These are phyloP conservation scores for Aspidiotus destructor DNA, from an alignment of 2,888 invertebrate species.

Conservation along the genomic window DNA sequence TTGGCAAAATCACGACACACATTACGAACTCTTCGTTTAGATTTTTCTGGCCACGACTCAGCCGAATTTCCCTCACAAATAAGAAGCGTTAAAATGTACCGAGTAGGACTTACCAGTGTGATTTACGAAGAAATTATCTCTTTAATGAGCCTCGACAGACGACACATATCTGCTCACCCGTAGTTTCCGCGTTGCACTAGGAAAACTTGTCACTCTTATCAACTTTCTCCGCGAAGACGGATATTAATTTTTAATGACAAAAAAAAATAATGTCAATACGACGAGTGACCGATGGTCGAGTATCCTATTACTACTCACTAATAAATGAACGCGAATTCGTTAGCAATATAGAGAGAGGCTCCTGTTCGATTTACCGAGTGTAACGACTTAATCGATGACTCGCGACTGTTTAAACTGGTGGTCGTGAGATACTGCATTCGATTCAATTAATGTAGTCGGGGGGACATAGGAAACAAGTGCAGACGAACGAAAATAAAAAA, in stretches of 20 bases:
- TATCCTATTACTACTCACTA: not conserved
- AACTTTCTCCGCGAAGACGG: not conserved
- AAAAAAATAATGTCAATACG: not conserved
- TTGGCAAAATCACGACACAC: no score
- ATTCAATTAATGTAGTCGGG: constrained; percentile 24
- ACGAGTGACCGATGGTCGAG: not conserved
- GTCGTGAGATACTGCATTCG: constrained; percentile 15
- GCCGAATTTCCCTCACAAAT: no score
- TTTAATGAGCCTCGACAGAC: no score
- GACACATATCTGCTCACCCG: no score
- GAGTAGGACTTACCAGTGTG: no score
- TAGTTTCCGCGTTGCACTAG: no score
- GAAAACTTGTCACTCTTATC: not conserved
- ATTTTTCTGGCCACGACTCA: no score
- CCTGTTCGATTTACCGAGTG: not conserved
- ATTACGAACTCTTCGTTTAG: no score
- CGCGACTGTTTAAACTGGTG: constrained; percentile 25
- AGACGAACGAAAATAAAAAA: not conserved
- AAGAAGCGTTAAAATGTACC: no score
- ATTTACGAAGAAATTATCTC: no score
- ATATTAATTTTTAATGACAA: not conserved
- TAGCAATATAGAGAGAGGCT: no score
- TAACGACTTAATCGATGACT: constrained; percentile 26
- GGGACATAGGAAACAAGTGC: constrained; percentile 11
- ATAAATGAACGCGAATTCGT: no score